These are phyloP conservation scores for Pseudochaenichthys georgianus DNA, from an alignment of 2,797 vertebrate genomes.

Conservation along the genomic window DNA sequence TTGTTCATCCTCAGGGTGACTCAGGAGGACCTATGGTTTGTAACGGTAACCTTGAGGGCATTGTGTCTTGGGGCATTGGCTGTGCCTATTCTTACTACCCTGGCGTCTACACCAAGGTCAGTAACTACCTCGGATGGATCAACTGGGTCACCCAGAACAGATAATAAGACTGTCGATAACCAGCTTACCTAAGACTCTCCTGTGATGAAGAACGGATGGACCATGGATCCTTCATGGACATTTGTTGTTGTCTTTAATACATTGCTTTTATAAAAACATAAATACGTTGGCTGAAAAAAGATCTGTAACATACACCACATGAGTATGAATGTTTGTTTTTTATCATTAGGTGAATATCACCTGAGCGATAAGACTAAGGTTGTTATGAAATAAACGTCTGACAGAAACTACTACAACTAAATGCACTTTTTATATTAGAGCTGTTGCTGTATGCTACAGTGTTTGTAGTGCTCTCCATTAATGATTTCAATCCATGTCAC, in stretches of 20 bases:
- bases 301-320: neutral
- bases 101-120: conserved; percentile 86
- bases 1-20: conserved; percentile 79
- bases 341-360: conserved; percentile 2
- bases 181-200: neutral
- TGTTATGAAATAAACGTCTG: neutral
- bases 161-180: conserved; percentile 22
- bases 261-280: conserved; percentile 13
- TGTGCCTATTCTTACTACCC: conserved; percentile 83
- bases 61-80: conserved; percentile 87
- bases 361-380: neutral
- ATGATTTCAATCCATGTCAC: too few relatives aligned
- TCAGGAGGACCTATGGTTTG: conserved; percentile 87
- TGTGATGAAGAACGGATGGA: conserved; percentile 10
- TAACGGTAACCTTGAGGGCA: conserved; percentile 81
- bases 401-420: conserved; percentile 1
- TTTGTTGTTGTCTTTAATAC: conserved; percentile 5
- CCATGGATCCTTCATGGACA: neutral
- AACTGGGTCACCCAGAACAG: conserved; percentile 60
- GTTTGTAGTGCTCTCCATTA: too few relatives aligned
- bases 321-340: neutral
- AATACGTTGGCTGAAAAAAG: conserved; percentile 12
- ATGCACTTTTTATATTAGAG: conserved; percentile 26
- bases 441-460: neutral
- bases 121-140: conserved; percentile 84